Conservation (phyloP, 1,140 invertebrate genomes). For the Berghia stephanieae region DNA sequence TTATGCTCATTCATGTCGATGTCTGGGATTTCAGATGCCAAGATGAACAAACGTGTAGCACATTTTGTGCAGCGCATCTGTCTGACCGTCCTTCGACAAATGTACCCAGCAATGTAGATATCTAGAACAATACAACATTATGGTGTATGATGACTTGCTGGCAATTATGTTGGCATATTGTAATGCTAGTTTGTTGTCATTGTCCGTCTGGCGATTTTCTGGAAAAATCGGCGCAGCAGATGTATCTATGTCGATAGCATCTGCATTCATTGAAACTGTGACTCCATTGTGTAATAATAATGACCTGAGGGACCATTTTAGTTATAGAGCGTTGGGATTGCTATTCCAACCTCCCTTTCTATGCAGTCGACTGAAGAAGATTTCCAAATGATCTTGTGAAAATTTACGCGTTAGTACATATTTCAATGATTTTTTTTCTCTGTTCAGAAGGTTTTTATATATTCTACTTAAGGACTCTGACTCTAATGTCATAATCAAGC, state of each 20-base stretch:
- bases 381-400: constrained; percentile 11
- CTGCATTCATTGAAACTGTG: neutral
- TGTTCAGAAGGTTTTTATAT: neutral
- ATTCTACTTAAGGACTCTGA: neutral
- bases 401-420: constrained; percentile 4
- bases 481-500: neutral
- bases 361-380: neutral
- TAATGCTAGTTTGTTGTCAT: neutral
- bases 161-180: neutral
- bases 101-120: neutral
- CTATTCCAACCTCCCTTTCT: neutral
- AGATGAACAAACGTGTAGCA: no score
- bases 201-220: neutral
- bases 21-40: no score
- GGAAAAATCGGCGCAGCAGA: no score
- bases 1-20: no score
- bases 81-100: neutral
- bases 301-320: neutral
- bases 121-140: neutral
- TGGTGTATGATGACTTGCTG: neutral
- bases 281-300: neutral
- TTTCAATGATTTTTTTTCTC: neutral
- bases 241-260: neutral
- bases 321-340: constrained; percentile 3
- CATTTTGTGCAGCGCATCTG: no score